These are phyloP conservation scores for Bombus sibiricus DNA, from an alignment of 1,140 invertebrate genomes.

Conservation along the genomic window DNA sequence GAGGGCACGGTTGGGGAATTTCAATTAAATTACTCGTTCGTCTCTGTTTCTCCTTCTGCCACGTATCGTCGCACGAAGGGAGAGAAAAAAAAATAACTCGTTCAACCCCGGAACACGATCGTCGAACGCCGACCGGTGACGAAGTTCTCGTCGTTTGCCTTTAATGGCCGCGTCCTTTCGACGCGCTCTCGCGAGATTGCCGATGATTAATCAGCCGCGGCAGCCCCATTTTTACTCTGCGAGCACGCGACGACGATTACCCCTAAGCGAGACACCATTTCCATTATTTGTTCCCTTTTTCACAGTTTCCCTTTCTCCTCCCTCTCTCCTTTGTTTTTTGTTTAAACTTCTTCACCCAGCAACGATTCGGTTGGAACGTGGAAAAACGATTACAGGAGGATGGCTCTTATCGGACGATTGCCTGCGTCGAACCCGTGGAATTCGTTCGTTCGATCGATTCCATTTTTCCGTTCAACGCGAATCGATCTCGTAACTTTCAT, in stretches of 20 bases:
- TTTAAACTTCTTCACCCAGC: constrained; percentile 33
- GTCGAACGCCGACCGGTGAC: constrained; percentile 65
- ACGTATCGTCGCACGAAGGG: constrained; percentile 17
- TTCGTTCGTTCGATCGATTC: constrained; percentile 1
- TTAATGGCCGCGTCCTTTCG: constrained; percentile 75
- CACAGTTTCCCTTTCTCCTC: not conserved
- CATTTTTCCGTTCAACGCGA: not conserved
- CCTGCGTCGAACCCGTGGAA: not conserved
- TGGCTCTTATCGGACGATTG: not conserved
- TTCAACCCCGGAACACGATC: constrained; percentile 13
- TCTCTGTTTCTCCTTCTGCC: constrained; percentile 42
- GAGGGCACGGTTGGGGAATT: constrained; percentile 64
- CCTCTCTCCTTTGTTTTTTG: not conserved
- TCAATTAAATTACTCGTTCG: constrained; percentile 77
- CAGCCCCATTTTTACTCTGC: constrained; percentile 75
- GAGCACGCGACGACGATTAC: constrained; percentile 63
- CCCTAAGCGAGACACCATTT: constrained; percentile 56
- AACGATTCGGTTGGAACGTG: constrained; percentile 3
- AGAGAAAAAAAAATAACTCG: constrained; percentile 50
- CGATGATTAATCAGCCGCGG: constrained; percentile 76
- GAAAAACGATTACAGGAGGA: constrained; percentile 4
- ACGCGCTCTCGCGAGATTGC: constrained; percentile 75
- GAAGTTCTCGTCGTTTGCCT: constrained; percentile 73
- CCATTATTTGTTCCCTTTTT: constrained; percentile 38
- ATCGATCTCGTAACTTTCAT: not conserved